phyloP scores from a whole-genome alignment of 2,113 vertebrate species.

The Heliornis fulica region DNA sequence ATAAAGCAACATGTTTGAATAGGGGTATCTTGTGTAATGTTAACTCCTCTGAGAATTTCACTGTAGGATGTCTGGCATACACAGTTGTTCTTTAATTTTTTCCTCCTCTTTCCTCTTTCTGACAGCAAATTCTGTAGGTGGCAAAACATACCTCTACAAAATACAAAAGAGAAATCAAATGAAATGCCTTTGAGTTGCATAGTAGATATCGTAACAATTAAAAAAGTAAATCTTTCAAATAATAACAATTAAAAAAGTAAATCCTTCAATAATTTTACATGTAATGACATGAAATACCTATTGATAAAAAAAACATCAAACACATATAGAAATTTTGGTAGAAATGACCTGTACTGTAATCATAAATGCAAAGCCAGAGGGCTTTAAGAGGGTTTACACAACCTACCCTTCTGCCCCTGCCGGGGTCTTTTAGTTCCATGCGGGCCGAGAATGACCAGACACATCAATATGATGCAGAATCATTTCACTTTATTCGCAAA shows the following conservation, averaged over 20 bases:
- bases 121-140: not conserved
- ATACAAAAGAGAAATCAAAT: not conserved
- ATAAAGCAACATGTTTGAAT: not conserved
- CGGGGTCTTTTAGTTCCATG: too few species aligned
- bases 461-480: too few species aligned
- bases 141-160: not conserved
- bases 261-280: not conserved
- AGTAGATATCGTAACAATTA: not conserved
- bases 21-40: not conserved
- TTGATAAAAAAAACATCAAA: not conserved
- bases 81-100: not conserved
- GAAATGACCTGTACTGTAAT: not conserved
- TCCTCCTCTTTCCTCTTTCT: not conserved
- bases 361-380: not conserved
- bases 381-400: not conserved
- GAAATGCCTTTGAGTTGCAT: not conserved
- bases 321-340: not conserved
- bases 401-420: not conserved
- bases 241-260: not conserved
- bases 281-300: not conserved
- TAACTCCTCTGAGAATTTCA: not conserved
- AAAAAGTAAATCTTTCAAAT: not conserved
- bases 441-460: too few species aligned
- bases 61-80: not conserved
- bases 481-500: too few species aligned